Conservation (phyloP, 2,888 invertebrate genomes). For the Caenorhabditis becei region DNA sequence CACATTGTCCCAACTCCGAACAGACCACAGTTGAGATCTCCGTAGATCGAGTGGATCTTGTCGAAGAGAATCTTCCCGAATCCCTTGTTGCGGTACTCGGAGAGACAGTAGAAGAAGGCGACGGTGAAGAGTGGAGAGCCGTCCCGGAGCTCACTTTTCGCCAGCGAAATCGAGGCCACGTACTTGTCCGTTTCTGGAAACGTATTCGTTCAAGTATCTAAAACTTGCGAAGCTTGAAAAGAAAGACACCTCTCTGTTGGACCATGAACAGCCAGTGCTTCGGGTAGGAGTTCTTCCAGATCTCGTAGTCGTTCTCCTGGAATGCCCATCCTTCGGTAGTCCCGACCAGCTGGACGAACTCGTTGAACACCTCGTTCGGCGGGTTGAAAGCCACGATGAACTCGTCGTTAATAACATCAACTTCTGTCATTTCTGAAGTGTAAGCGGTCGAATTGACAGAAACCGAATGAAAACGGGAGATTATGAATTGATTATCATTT, state of each 20-base stretch:
- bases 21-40: constrained; percentile 9
- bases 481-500: background rate
- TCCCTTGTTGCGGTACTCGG: constrained; percentile 6
- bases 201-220: background rate
- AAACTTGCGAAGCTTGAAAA: background rate
- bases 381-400: constrained; percentile 18
- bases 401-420: constrained; percentile 19
- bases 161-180: constrained; percentile 30
- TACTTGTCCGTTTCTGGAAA: constrained; percentile 12
- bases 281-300: constrained; percentile 21
- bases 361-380: constrained; percentile 7
- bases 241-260: constrained; percentile 10
- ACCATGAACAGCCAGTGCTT: constrained; percentile 19
- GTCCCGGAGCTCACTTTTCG: constrained; percentile 3
- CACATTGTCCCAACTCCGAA: constrained; percentile 41
- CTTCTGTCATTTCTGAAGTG: constrained; percentile 9
- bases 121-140: constrained; percentile 17
- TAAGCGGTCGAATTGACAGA: background rate
- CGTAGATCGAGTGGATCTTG: constrained; percentile 11
- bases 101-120: constrained; percentile 32
- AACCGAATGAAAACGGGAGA: background rate
- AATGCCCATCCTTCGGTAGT: constrained; percentile 37
- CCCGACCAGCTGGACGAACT: constrained; percentile 6
- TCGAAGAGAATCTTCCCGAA: constrained; percentile 24
- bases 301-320: constrained; percentile 28